Evolutionary conservation across 2,797 vertebrate species (phyloP).

Genomic region (Geotrypetes seraphini): DNA sequence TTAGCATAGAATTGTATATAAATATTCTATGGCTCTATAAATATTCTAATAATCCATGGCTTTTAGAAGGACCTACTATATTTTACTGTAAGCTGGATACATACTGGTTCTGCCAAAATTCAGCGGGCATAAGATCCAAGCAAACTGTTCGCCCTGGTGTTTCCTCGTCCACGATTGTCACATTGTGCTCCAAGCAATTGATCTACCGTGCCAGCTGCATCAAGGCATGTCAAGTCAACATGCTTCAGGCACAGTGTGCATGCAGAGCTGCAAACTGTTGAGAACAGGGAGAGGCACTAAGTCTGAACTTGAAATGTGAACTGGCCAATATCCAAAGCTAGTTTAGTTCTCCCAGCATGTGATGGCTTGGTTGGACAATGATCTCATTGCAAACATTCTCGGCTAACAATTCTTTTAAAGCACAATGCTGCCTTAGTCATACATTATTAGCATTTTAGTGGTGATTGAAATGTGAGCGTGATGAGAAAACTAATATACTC

Average conservation of each 20-base stretch:
- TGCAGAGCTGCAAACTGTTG: background rate
- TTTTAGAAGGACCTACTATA: conserved; percentile 5
- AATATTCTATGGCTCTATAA: too few species aligned
- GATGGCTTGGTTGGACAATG: conserved; percentile 12
- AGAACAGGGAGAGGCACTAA: conserved; percentile 11
- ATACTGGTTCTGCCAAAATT: conserved; percentile 8
- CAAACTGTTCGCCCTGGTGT: background rate
- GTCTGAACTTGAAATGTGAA: conserved; percentile 20
- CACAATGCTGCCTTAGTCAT: background rate
- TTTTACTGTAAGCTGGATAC: conserved; percentile 1
- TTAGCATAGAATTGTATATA: background rate
- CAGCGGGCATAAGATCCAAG: conserved; percentile 9
- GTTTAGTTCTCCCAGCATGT: conserved; percentile 18
- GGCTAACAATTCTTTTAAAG: conserved; percentile 9
- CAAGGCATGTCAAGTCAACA: conserved; percentile 5
- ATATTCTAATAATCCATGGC: too few species aligned
- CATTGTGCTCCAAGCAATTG: conserved; percentile 14
- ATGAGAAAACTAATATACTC: background rate
- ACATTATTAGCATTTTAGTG: background rate
- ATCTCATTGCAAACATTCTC: conserved; percentile 12
- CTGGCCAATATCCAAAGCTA: conserved; percentile 10
- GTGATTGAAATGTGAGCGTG: background rate
- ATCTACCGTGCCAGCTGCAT: conserved; percentile 12
- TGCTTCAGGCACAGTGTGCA: conserved; percentile 15
- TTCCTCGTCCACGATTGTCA: conserved; percentile 35